phyloP scores from a whole-genome alignment of 1,140 invertebrate species.

The Heterodera carotae region DNA sequence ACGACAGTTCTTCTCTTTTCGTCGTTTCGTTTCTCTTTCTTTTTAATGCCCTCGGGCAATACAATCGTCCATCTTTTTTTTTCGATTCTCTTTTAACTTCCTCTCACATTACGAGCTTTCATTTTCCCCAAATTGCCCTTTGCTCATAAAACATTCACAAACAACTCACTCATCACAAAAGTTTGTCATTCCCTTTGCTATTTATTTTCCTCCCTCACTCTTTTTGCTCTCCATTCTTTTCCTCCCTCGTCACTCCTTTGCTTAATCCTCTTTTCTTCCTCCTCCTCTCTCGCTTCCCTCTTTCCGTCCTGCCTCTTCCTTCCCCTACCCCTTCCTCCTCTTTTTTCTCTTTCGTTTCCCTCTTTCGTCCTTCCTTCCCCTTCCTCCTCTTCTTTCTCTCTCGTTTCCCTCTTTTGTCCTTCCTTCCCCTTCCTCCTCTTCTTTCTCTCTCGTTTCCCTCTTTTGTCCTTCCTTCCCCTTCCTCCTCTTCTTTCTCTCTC shows the following conservation, averaged over 20 bases:
- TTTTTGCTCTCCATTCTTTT: no score
- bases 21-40: background rate
- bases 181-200: no score
- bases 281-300: background rate
- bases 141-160: slow-evolving; percentile 3
- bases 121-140: background rate
- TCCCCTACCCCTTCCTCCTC: background rate
- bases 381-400: no score
- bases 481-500: no score
- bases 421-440: no score
- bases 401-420: no score
- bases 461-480: no score
- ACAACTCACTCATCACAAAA: background rate
- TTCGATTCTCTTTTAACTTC: background rate
- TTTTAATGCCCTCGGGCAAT: background rate
- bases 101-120: background rate
- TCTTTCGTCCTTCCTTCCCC: background rate
- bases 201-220: no score
- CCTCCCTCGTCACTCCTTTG: background rate
- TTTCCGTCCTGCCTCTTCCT: background rate
- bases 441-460: no score
- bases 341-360: background rate
- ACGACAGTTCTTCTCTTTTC: slow-evolving; percentile 2
- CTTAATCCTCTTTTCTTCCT: background rate
- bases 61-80: background rate